Evolutionary conservation across 64 coral and sea anemone genomes (phyloP).

Genomic region (Anthopleura sola): DNA sequence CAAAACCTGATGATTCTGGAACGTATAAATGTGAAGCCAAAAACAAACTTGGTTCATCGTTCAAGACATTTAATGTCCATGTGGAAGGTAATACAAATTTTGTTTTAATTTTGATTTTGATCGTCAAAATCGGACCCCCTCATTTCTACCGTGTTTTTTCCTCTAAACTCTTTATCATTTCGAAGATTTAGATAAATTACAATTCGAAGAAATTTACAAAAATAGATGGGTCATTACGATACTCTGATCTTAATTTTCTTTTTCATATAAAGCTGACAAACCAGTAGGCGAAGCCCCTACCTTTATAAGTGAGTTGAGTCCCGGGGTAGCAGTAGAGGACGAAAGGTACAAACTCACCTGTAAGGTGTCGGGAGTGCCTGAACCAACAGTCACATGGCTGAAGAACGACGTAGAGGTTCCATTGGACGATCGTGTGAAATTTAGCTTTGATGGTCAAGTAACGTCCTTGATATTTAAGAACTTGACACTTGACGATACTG

Average conservation of each 20-base stretch:
- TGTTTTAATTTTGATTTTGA: neutral
- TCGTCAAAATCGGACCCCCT: neutral
- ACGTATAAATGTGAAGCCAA: constrained; percentile 81
- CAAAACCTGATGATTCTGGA: constrained; percentile 55
- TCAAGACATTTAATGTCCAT: constrained; percentile 60
- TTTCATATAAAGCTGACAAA: constrained; percentile 49
- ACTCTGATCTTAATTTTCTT: neutral
- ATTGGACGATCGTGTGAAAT: constrained; percentile 59
- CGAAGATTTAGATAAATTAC: no score
- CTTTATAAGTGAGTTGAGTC: constrained; percentile 33
- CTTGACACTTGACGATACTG: constrained; percentile 57
- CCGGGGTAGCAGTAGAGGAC: constrained; percentile 43
- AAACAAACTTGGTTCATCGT: constrained; percentile 63
- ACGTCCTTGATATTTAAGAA: constrained; percentile 55
- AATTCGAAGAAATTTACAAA: no score
- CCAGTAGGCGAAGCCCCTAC: constrained; percentile 49
- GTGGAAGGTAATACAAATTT: constrained; percentile 43
- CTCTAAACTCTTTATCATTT: neutral
- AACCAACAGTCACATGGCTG: constrained; percentile 69
- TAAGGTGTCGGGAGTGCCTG: constrained; percentile 53
- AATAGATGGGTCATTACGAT: neutral
- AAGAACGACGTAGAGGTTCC: constrained; percentile 59
- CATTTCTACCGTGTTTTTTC: neutral
- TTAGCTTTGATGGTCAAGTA: constrained; percentile 52
- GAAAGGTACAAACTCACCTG: constrained; percentile 51